phyloP scores from a whole-genome alignment of 2,888 invertebrate genomes.

The Caenorhabditis sulstoni region DNA sequence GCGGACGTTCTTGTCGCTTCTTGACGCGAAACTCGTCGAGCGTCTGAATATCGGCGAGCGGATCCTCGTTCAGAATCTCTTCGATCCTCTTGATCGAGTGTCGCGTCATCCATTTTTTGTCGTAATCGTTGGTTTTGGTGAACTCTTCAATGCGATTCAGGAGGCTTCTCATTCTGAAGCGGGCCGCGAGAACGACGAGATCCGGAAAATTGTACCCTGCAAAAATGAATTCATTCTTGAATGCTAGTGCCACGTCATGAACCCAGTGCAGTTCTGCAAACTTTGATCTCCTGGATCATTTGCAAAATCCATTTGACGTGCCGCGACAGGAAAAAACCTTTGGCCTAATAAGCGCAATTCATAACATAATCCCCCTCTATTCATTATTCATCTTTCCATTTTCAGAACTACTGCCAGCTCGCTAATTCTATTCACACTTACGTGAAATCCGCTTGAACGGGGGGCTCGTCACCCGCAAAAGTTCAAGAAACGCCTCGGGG shows the following conservation, averaged over 20 bases:
- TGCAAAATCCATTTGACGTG: background rate
- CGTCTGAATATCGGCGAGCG: constrained; percentile 11
- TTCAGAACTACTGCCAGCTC: background rate
- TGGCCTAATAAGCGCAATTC: too few species aligned
- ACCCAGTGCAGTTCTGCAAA: too few species aligned
- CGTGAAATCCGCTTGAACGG: constrained; percentile 32
- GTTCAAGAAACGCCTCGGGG: constrained; percentile 28
- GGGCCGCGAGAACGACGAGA: constrained; percentile 20
- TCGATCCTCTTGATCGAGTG: constrained; percentile 21
- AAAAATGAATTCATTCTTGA: background rate
- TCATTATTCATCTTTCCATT: background rate
- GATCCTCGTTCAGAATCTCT: constrained; percentile 21
- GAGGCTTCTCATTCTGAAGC: constrained; percentile 23
- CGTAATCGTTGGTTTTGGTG: constrained; percentile 18
- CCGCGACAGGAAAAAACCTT: too few species aligned
- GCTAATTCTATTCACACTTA: constrained; percentile 11
- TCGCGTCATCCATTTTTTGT: constrained; percentile 9
- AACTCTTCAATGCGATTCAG: constrained; percentile 13
- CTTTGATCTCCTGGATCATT: background rate
- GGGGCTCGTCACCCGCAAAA: constrained; percentile 22
- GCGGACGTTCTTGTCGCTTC: constrained; percentile 11
- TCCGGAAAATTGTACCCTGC: constrained; percentile 24
- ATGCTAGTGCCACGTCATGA: too few species aligned
- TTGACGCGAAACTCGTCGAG: constrained; percentile 27
- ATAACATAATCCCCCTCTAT: background rate